phyloP scores from a whole-genome alignment of 2,797 vertebrate species.

The Picus viridis region DNA sequence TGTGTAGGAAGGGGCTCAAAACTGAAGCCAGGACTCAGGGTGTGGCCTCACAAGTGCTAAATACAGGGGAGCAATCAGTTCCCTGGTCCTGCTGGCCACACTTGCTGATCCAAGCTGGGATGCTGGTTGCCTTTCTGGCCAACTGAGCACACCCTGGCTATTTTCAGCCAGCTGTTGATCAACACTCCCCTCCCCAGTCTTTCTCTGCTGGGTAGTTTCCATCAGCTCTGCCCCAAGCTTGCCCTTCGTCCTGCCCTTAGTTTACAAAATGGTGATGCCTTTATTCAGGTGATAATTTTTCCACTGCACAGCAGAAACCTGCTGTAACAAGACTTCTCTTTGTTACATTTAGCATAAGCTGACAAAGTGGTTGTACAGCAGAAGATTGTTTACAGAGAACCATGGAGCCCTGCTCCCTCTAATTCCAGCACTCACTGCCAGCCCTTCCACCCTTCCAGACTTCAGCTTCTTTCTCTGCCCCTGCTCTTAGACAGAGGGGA shows the following conservation, averaged over 20 bases:
- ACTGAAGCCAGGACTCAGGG: no score
- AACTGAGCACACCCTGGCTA: no score
- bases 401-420: background rate
- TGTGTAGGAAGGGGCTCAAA: no score
- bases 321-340: background rate
- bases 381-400: background rate
- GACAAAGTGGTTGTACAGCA: background rate
- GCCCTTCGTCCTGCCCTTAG: background rate
- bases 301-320: background rate
- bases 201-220: no score
- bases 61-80: no score
- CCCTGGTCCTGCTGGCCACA: no score
- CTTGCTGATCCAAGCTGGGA: no score
- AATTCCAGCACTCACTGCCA: background rate
- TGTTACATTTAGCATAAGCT: background rate
- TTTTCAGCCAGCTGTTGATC: no score
- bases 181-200: no score
- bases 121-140: no score
- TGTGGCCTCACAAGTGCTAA: no score
- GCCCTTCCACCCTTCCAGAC: background rate
- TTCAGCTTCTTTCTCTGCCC: background rate
- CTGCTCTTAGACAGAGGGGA: background rate
- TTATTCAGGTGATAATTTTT: background rate
- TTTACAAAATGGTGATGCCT: background rate
- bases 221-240: no score